Base-by-base conservation (phyloP, 92 coral and sea anemone genomes). In the Porites lobata region DNA sequence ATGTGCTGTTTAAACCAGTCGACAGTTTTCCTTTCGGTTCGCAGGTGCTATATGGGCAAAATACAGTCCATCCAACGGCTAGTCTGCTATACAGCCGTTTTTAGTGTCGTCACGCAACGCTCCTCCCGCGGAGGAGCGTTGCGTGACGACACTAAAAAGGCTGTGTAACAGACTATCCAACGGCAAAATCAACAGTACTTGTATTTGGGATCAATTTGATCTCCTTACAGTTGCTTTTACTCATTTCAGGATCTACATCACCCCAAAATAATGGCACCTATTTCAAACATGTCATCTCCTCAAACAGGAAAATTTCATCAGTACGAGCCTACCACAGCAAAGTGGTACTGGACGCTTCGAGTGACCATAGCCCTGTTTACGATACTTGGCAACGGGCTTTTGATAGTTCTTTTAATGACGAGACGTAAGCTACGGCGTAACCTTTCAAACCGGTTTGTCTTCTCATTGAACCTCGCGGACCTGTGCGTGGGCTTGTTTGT, bases 281-380 rank as follows among this genome's bases (percentile, higher is more conserved):
- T 1, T 62, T 58, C 52, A 9, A 84, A 74, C 73, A 11, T 10
- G 1, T 73, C 87, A 74, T 21, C 0, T 2, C 75, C 82, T 32
- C 24, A 54, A 3, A 4, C 65, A 50, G 88, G 13, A 10, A 57
- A 6, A 11, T 77, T 85, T 75, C 89, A 85, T 65, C 18, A 21
- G 18, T 76, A 50, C 22, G 53, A 76, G 3, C 50, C 84, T 8
- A 76, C 77, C 4, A 14, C 50, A 15, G 61, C 43, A 13, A 83
- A 83, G 1, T 85, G 83, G 89, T 85, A 85, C 84, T 85, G 89
- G 89, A 65, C 83, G 11, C 15, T 85, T 4, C 67, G 89, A 85
- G 89, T 85, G 53, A 54, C 77, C 19, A 32, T 85, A 32, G 84
- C 83, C 1, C 7, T 77, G 8, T 56, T 77, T 17, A 85, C 89